Base-by-base conservation (phyloP, 2,888 invertebrate genomes). In the Macaria liturata region DNA sequence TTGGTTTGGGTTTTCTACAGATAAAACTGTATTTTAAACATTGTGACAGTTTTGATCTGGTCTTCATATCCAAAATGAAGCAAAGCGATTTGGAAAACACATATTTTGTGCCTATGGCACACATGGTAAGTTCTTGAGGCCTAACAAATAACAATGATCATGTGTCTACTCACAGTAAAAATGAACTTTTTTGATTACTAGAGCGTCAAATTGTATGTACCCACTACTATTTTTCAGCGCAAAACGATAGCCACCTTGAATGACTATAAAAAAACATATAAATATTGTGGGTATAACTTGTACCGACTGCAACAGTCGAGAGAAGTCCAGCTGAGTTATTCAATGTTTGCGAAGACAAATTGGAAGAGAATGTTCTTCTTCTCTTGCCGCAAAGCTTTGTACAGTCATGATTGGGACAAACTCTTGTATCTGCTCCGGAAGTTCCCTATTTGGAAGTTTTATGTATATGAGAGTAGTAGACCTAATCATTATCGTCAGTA, bases 391-490 rank as follows among this genome's bases (percentile, higher is more conserved):
- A 74, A 71, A 9, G 88, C 91, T 0, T 78, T 91, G 8, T 86
- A 88, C 46, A 72, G 82, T 0, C 91, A 91, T 9, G 75, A 89
- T 54, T 91, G 91, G 91, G 79, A 88, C 52, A 84, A 82, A 55
- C 65, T 91, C 2, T 51, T 84, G 30, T 88, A 81, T 61, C 62
- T 91, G 6, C 62, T 91, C 43, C 84, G 77, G 56, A 84, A 82
- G 55, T 77, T 79, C 3, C 86, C 88, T 0, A 77, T 79, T 0
- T 84, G 81, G 80, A 77, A 84, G 54, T 81, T 85, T 62, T 54
- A 64, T 1, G 61, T 57, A 39, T 57, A 37, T 37, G 34, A 4
- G 34, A 2, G 0, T 1, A 4, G 5, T 37, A 37, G 7, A 37
- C 5, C 7, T 37, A 7, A 4, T 37, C 7, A 6, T 4, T 37